Base-by-base conservation (phyloP, 2,113 vertebrate genomes). In the Aldabrachelys gigantea region DNA sequence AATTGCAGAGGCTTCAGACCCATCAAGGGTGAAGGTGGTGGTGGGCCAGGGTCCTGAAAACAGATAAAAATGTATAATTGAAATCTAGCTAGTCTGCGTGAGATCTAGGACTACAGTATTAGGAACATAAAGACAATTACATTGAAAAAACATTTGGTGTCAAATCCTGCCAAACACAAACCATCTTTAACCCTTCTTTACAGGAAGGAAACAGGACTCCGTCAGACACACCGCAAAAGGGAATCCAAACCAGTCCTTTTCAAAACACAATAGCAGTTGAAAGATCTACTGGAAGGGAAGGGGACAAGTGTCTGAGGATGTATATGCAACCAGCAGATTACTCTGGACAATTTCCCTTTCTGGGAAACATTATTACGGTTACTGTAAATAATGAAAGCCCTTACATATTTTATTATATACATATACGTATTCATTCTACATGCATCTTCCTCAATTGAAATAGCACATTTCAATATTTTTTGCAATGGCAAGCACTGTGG, bases 1-100 rank as follows among this genome's bases (percentile, higher is more conserved):
- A 99, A 97, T 97, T 99, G 99, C 98, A 99, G 96, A 0, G 99
- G 99, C 96, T 99, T 99, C 96, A 99, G 98, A 83, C 99, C 99
- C 98, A 99, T 94, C 89, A 99, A 29, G 0, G 99, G 99, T 31
- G 99, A 99, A 1, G 99, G 99, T 10, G 99, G 99, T 1, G 98
- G 98, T 86, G 99, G 99, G 24, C 99, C 99, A 49, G 99, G 99
- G 79, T 99, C 99, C 99, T 99, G 97, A 24, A 97, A 97, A 92
- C 4, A 93, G 85, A 88, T 87, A 96, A 2, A 89, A 89, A 24
- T 84, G 85, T 59, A 47, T 2, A 27, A 6, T 29, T 25, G 41
- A 85, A 57, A 2, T 19, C 11, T 24, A n/a, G 75, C 10, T 89
- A 1, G 38, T 85, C 1, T 4, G 35, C 0, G 5, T 2, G 1